Conservation (phyloP, 2,797 vertebrate species). For the Austrolebias charrua region DNA sequence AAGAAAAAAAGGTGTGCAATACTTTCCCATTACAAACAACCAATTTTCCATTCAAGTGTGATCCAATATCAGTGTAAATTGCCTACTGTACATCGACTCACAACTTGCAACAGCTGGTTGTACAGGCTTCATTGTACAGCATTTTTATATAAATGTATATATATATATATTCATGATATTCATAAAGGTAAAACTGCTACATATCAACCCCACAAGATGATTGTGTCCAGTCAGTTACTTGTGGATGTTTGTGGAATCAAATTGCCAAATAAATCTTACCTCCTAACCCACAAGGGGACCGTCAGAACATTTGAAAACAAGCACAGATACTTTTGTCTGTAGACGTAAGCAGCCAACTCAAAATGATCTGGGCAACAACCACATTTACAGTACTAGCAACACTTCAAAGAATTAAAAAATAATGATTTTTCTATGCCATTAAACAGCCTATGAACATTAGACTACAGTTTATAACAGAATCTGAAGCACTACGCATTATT, state of each 20-base stretch:
- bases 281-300: background rate
- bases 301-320: too few species aligned
- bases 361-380: background rate
- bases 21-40: too few species aligned
- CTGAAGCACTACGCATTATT: slow-evolving; percentile 1
- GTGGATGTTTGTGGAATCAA: background rate
- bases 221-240: background rate
- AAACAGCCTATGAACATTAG: background rate
- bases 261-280: background rate
- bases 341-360: background rate
- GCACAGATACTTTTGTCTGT: background rate
- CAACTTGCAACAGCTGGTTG: too few species aligned
- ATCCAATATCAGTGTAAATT: too few species aligned
- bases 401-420: background rate
- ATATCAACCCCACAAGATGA: background rate
- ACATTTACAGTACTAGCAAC: background rate
- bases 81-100: too few species aligned
- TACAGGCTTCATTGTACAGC: too few species aligned
- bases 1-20: too few species aligned
- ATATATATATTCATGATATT: too few species aligned
- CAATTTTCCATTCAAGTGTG: too few species aligned
- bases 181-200: background rate
- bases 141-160: too few species aligned
- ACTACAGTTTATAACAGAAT: background rate
- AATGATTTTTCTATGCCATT: background rate